A percentile compares a stretch with the other conserved stretches of the same genome.
Conservation (phyloP, 1,140 invertebrate species). For the Bombus superbus region DNA sequence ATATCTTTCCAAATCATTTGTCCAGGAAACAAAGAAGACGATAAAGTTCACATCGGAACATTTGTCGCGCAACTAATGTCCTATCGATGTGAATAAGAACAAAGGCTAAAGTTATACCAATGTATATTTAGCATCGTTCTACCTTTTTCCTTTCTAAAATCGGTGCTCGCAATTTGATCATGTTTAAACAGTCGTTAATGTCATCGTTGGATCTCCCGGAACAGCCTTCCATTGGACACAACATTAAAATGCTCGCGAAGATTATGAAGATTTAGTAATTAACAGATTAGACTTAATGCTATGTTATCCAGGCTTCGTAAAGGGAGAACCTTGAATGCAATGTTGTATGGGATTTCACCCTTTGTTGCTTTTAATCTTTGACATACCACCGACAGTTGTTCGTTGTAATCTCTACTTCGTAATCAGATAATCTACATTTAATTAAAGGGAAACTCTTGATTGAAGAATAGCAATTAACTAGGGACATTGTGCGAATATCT, state of each 20-base stretch:
- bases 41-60: too few species aligned
- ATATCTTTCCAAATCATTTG: too few species aligned
- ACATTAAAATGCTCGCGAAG: background rate
- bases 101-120: too few species aligned
- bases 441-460: slow-evolving; percentile 35
- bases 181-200: too few species aligned
- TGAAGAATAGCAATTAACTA: slow-evolving; percentile 29
- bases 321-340: background rate
- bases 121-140: too few species aligned
- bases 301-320: background rate
- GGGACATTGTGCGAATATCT: background rate
- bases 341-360: background rate
- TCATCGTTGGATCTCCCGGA: background rate
- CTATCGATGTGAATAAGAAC: too few species aligned
- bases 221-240: background rate
- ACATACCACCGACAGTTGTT: background rate
- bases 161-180: too few species aligned
- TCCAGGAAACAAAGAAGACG: too few species aligned
- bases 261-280: background rate
- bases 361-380: slow-evolving; percentile 17
- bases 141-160: too few species aligned
- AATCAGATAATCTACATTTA: slow-evolving; percentile 40
- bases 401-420: background rate
- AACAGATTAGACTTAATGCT: background rate
- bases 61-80: too few species aligned